Evolutionary conservation across 2,797 vertebrate genomes (phyloP).

Genomic region (Hemitrygon akajei): DNA sequence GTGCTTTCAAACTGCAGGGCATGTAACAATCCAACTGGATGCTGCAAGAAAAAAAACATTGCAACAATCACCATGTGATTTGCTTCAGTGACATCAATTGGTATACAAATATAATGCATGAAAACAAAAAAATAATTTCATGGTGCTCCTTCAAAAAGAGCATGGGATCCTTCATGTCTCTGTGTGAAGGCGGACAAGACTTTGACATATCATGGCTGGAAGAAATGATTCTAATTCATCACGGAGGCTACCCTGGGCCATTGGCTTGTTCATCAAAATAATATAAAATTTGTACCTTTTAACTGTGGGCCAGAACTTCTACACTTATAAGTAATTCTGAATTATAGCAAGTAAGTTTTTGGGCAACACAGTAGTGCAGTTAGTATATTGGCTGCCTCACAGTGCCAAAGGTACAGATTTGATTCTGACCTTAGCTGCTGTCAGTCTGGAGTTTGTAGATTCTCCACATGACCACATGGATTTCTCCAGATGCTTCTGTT

Average conservation of each 20-base stretch:
- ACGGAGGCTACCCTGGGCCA: not conserved
- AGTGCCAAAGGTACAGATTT: too few species aligned
- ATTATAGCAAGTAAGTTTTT: too few species aligned
- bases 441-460: too few species aligned
- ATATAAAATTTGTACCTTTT: not conserved
- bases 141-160: not conserved
- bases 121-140: not conserved
- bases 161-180: not conserved
- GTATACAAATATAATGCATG: not conserved
- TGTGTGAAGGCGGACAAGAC: not conserved
- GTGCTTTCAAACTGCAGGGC: not conserved
- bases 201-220: not conserved
- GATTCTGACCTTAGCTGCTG: too few species aligned
- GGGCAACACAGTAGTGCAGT: not conserved
- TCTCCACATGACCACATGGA: too few species aligned
- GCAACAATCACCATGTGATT: not conserved
- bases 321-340: not conserved
- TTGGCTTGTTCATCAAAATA: not conserved
- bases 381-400: too few species aligned
- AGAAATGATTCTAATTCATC: not conserved
- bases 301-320: not conserved
- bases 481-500: too few species aligned
- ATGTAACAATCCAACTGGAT: not conserved
- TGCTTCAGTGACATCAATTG: not conserved
- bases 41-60: not conserved